Evolutionary conservation across 2,888 invertebrate genomes (phyloP).

Genomic region (Cerastis leucographa): DNA sequence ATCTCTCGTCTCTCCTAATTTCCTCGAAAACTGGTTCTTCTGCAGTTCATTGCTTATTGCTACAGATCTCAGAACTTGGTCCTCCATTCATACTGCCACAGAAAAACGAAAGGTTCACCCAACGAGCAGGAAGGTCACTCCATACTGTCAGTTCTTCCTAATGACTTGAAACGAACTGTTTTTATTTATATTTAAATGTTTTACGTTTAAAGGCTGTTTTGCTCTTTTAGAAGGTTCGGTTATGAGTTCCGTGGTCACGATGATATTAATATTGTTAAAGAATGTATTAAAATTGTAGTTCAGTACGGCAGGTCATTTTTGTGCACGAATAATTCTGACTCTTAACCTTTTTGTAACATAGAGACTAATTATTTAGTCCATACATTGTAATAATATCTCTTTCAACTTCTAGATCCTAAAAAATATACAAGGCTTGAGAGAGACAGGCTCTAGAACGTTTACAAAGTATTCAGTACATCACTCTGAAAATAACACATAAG

Average conservation of each 20-base stretch:
- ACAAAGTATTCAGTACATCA: no score
- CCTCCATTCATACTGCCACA: conserved; percentile 24
- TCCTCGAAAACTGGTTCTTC: conserved; percentile 16
- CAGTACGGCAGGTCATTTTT: not conserved
- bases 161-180: conserved; percentile 39
- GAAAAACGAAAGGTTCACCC: conserved; percentile 59
- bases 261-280: not conserved
- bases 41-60: conserved; percentile 1
- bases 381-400: no score
- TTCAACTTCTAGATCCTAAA: not conserved
- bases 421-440: no score
- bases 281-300: not conserved
- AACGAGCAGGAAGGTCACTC: conserved; percentile 41
- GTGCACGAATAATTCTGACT: not conserved
- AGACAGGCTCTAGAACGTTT: no score
- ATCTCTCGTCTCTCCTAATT: not conserved
- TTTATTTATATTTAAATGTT: conserved; percentile 28
- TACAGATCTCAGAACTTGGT: conserved; percentile 23
- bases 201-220: conserved; percentile 12
- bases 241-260: conserved; percentile 4
- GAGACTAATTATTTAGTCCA: not conserved
- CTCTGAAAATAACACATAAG: no score
- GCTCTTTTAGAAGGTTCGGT: not conserved
- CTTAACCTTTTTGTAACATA: not conserved
- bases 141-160: conserved; percentile 54